Evolutionary conservation across 2,113 vertebrate species (phyloP).

Genomic region (Coreoperca whiteheadi): DNA sequence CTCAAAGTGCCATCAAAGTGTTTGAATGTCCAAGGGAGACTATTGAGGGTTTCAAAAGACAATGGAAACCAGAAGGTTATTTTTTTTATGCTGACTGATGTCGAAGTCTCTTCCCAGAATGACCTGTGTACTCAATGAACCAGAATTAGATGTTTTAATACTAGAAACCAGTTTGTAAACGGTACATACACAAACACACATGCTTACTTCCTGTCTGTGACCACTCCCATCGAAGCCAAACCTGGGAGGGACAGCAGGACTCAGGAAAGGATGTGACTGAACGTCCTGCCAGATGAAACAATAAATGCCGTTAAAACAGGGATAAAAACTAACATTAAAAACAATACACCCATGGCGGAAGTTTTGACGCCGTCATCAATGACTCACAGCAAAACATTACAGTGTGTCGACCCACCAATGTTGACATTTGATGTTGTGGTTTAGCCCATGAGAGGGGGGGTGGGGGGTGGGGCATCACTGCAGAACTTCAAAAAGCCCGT

Average conservation of each 20-base stretch:
- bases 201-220: slow-evolving; percentile 15
- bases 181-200: slow-evolving; percentile 13
- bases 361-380: slow-evolving; percentile 18
- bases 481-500: too few species aligned
- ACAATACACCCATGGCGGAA: slow-evolving; percentile 15
- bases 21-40: slow-evolving; percentile 19
- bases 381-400: slow-evolving; percentile 19
- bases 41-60: slow-evolving; percentile 39
- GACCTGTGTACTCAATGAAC: slow-evolving; percentile 13
- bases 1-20: slow-evolving; percentile 38
- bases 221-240: slow-evolving; percentile 19
- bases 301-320: slow-evolving; percentile 20
- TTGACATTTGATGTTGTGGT: slow-evolving; percentile 12
- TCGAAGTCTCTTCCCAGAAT: slow-evolving; percentile 32
- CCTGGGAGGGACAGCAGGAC: slow-evolving; percentile 24
- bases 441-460: neutral
- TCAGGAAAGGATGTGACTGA: slow-evolving; percentile 48
- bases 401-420: neutral
- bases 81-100: slow-evolving; percentile 40
- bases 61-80: slow-evolving; percentile 52
- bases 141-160: slow-evolving; percentile 65
- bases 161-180: slow-evolving; percentile 31
- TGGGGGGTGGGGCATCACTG: too few species aligned
- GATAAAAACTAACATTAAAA: slow-evolving; percentile 11
- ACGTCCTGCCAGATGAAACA: slow-evolving; percentile 44